Evolutionary conservation across 2,113 vertebrate species (phyloP).

Genomic region (Syngnathoides biaculeatus): DNA sequence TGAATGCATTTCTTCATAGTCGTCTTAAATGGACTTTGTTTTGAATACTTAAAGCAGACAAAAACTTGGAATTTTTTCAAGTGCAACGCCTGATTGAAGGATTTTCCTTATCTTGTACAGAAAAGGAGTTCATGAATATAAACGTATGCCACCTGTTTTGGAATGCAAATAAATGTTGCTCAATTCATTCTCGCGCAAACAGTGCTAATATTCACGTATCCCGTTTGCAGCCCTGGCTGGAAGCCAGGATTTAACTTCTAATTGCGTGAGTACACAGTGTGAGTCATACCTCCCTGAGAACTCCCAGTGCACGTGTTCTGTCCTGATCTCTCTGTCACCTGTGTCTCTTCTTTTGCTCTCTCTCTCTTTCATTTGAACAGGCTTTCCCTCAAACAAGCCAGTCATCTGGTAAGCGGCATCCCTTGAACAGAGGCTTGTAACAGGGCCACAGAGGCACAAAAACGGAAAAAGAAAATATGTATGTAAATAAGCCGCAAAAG

Average conservation of each 20-base stretch:
- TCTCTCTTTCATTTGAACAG: slow-evolving; percentile 38
- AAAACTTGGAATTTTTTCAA: too few relatives aligned
- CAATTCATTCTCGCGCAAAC: neutral
- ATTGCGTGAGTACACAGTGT: slow-evolving; percentile 38
- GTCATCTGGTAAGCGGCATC: slow-evolving; percentile 26
- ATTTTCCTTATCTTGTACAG: too few relatives aligned
- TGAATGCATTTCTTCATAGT: neutral
- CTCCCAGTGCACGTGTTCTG: slow-evolving; percentile 21
- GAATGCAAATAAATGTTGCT: neutral
- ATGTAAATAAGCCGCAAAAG: slow-evolving; percentile 31
- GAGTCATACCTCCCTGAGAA: slow-evolving; percentile 25
- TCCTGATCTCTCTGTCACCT: slow-evolving; percentile 31
- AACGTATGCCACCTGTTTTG: neutral
- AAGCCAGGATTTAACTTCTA: slow-evolving; percentile 34
- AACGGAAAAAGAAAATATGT: slow-evolving; percentile 1
- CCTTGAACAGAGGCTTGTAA: slow-evolving; percentile 40
- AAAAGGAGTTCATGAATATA: too few relatives aligned
- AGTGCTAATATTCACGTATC: slow-evolving; percentile 11
- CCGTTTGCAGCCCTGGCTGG: slow-evolving; percentile 10
- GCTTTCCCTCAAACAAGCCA: slow-evolving; percentile 29
- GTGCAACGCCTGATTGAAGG: too few relatives aligned
- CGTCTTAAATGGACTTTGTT: too few relatives aligned
- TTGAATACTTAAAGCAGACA: too few relatives aligned
- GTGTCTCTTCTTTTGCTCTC: slow-evolving; percentile 12
- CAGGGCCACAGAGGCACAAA: slow-evolving; percentile 20